A percentile compares a stretch with the other conserved stretches of the same genome.
phyloP scores from a whole-genome alignment of 2,113 vertebrate species.

The Tylochromis polylepis region DNA sequence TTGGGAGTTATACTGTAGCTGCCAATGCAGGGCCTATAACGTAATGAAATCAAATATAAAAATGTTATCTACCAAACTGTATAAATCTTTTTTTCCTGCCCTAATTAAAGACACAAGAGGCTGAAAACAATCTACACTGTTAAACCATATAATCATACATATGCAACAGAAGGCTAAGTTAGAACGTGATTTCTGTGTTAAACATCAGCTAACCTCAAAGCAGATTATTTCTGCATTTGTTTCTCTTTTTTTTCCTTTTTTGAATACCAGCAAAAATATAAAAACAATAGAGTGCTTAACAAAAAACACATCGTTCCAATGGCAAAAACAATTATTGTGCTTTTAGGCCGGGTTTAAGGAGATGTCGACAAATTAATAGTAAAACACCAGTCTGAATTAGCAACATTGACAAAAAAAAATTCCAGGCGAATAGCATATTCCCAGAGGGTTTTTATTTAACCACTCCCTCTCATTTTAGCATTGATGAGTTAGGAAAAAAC shows the following conservation, averaged over 20 bases:
- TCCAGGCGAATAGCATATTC: neutral
- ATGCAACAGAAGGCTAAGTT: neutral
- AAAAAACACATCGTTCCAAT: too few relatives aligned
- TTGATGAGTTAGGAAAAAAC: neutral
- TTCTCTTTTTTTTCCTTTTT: fast-evolving
- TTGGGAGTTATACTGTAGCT: too few relatives aligned
- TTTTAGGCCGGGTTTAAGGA: neutral
- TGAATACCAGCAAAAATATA: neutral
- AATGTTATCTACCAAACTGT: neutral
- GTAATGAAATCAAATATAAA: neutral
- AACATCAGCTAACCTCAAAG: neutral
- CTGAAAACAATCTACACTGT: neutral
- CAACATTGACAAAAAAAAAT: neutral
- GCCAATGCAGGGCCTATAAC: neutral
- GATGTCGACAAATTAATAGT: neutral
- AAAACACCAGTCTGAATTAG: neutral
- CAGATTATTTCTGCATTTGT: neutral
- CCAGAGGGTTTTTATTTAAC: neutral
- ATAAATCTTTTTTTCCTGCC: neutral
- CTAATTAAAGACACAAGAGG: neutral
- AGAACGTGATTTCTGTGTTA: neutral
- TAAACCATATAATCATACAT: neutral
- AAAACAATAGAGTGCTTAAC: neutral
- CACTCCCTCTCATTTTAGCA: neutral
- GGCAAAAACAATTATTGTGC: too few relatives aligned